These are phyloP conservation scores for Drosophila sucinea DNA, from an alignment of 1,140 invertebrate genomes.

Conservation along the genomic window DNA sequence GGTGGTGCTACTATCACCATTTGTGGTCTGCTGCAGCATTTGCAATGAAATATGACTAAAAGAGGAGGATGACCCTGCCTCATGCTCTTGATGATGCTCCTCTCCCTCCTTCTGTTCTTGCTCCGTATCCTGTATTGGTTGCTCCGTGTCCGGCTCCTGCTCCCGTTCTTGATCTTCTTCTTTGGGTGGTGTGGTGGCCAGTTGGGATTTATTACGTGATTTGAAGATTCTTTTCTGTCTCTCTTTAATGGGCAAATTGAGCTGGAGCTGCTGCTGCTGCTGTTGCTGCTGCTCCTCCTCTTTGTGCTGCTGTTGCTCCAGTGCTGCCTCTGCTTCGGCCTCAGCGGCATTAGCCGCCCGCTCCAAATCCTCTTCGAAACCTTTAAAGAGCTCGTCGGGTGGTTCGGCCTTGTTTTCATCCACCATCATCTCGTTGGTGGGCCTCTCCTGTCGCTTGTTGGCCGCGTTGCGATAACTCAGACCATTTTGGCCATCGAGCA, in stretches of 20 bases:
- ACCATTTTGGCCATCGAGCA: conserved; percentile 33
- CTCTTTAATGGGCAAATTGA: conserved; percentile 71
- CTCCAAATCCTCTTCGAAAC: conserved; percentile 29
- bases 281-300: not conserved
- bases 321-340: not conserved
- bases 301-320: not conserved
- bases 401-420: not conserved
- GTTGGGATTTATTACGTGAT: conserved; percentile 59
- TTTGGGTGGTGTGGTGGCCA: conserved; percentile 1
- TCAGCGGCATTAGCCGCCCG: not conserved
- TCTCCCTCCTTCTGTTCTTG: not conserved
- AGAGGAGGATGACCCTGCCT: not conserved
- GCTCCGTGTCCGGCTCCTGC: not conserved
- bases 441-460: conserved; percentile 5
- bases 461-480: conserved; percentile 32
- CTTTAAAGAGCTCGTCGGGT: conserved; percentile 31
- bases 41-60: not conserved
- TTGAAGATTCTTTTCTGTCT: conserved; percentile 80
- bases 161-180: conserved; percentile 8
- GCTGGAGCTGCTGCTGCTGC: conserved; percentile 20
- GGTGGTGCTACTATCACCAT: conserved; percentile 1
- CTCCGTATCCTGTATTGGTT: not conserved
- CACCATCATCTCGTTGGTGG: not conserved
- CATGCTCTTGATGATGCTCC: not conserved
- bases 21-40: not conserved